Base-by-base conservation (phyloP, 2,888 invertebrate species). In the Volucella inflata region DNA sequence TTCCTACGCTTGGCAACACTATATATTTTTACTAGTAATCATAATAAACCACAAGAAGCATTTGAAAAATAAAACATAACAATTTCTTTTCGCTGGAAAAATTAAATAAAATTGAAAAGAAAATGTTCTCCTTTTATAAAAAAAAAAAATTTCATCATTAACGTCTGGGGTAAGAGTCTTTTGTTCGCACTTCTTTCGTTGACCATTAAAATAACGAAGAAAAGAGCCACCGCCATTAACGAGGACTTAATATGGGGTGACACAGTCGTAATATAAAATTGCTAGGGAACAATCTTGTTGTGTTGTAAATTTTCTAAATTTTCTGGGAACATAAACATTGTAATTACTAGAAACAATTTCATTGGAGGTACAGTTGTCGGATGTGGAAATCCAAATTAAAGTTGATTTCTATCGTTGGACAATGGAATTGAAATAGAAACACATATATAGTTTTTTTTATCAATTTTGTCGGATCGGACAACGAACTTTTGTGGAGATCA, bases 251-350 rank as follows among this genome's bases (percentile, higher is more conserved):
- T 38, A 51, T 16, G 51, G 36, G 46, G 17, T 16, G 38, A 21
- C 11, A 48, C 48, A n/a, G 55, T 38, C 17, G 36, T n/a, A 36
- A 62, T 46, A 12, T 9, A 4, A 40, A 51, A 51, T 6, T 30
- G 48, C 8, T 21, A 1, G 12, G 30, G 14, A 30, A 68, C 68
- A 68, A 36, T 68, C 55, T 55, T 30, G 14, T 44, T 16, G 36
- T 36, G 11, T 1, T 53, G 16, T 53, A 10, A 16, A 17, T 16
- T 51, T 51, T 67, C 65, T 53, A 10, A 14, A 17, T 16, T 51
- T 53, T 67, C 65, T 67, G 65, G 53, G 40, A 67, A 67, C 21
- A 8, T 67, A 55, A 30, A 40, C 53, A 55, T 53, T 36, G 55
- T 55, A 68, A 68, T 68, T 68, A 42, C 36, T 1, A 16, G 42